Evolutionary conservation across 2,113 vertebrate species (phyloP).

Genomic region (Neogobius melanostomus): DNA sequence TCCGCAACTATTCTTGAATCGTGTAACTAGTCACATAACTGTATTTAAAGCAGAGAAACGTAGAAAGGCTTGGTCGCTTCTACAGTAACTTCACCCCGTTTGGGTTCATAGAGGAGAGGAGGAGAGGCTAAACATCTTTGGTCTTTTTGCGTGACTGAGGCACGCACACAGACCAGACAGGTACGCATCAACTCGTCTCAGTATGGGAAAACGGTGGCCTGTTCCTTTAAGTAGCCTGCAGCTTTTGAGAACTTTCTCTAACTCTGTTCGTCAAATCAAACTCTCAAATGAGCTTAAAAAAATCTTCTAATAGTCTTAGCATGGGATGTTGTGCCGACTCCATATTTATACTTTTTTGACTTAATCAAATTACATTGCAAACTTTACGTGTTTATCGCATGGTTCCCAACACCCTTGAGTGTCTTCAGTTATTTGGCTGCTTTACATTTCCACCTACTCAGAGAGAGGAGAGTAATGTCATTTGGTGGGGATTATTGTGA

Average conservation of each 20-base stretch:
- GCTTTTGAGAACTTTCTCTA: not conserved
- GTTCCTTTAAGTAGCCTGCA: too few species aligned
- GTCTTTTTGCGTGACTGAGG: too few species aligned
- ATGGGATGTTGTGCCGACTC: slow-evolving; percentile 55
- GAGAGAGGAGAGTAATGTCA: slow-evolving; percentile 79
- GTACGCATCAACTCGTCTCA: too few species aligned
- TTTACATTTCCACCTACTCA: slow-evolving; percentile 79
- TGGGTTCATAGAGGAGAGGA: too few species aligned
- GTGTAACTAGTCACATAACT: too few species aligned
- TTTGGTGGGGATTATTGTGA: slow-evolving; percentile 81
- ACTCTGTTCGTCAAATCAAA: slow-evolving; percentile 38
- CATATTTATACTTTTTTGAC: slow-evolving; percentile 73
- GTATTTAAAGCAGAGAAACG: too few species aligned
- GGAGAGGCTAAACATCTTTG: too few species aligned
- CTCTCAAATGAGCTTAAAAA: slow-evolving; percentile 31
- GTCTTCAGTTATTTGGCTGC: slow-evolving; percentile 79
- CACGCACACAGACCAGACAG: too few species aligned
- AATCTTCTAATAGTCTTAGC: slow-evolving; percentile 68
- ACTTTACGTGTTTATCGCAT: slow-evolving; percentile 77
- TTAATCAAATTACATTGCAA: slow-evolving; percentile 79
- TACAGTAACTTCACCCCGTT: too few species aligned
- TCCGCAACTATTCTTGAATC: too few species aligned
- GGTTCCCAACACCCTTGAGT: slow-evolving; percentile 75
- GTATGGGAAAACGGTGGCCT: too few species aligned
- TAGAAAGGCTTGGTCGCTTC: too few species aligned